phyloP scores from a whole-genome alignment of 2,888 invertebrate species.

The Cyrtodaria siliqua region DNA sequence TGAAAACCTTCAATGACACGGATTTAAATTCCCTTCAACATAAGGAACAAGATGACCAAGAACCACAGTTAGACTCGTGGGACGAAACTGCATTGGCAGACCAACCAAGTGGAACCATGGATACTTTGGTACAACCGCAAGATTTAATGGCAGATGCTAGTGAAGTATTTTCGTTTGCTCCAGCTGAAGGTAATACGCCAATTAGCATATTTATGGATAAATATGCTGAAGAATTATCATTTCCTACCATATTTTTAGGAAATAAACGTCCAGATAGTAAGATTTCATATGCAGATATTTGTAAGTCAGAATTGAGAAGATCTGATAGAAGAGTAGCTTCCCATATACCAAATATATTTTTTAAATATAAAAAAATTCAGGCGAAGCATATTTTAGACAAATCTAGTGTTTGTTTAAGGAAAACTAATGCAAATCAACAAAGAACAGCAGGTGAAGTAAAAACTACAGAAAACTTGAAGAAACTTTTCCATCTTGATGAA shows the following conservation, averaged over 20 bases:
- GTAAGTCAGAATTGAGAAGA: conserved; percentile 41
- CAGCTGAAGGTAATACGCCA: conserved; percentile 50
- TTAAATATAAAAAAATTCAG: conserved; percentile 58
- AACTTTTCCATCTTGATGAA: conserved; percentile 37
- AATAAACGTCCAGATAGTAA: conserved; percentile 27
- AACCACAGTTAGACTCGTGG: conserved; percentile 37
- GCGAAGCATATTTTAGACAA: conserved; percentile 50
- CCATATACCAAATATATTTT: conserved; percentile 55
- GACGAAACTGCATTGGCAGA: background rate
- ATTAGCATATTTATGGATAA: conserved; percentile 51
- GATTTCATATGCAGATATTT: conserved; percentile 41
- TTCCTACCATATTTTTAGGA: conserved; percentile 57
- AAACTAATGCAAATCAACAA: too few relatives aligned
- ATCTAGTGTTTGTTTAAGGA: background rate
- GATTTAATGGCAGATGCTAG: conserved; percentile 24
- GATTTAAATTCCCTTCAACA: background rate
- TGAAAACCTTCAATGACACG: background rate
- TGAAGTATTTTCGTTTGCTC: conserved; percentile 51
- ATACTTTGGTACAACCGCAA: too few relatives aligned
- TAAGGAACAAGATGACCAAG: conserved; percentile 11
- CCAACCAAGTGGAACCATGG: too few relatives aligned
- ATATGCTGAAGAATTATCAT: conserved; percentile 47
- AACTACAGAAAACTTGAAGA: background rate
- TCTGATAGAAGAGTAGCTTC: conserved; percentile 41
- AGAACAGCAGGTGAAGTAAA: too few relatives aligned